phyloP scores from a whole-genome alignment of 1,140 invertebrate genomes.

The Onthophagus taurus region DNA sequence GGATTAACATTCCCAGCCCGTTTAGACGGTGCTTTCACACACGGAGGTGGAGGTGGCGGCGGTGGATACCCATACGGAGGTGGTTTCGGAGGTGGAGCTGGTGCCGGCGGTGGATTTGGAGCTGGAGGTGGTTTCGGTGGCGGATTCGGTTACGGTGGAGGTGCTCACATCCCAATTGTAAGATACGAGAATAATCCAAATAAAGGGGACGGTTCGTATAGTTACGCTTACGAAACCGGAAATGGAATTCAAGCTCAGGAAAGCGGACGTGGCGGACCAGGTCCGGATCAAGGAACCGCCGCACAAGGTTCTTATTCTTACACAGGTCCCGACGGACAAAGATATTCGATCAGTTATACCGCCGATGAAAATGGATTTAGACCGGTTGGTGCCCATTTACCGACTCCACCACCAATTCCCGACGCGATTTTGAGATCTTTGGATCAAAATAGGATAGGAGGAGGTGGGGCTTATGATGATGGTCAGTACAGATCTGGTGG shows the following conservation, averaged over 20 bases:
- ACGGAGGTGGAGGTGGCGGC: slow-evolving; percentile 23
- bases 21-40: slow-evolving; percentile 2
- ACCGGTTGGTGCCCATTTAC: slow-evolving; percentile 51
- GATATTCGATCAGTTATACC: slow-evolving; percentile 40
- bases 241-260: slow-evolving; percentile 44
- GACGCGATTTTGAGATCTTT: slow-evolving; percentile 52
- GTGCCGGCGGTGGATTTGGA: slow-evolving; percentile 23
- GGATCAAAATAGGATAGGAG: slow-evolving; percentile 44
- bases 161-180: slow-evolving; percentile 41
- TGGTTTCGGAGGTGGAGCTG: slow-evolving; percentile 8
- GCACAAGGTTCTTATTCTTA: slow-evolving; percentile 52
- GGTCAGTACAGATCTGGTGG: slow-evolving; percentile 10
- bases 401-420: slow-evolving; percentile 56
- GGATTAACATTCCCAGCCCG: slow-evolving; percentile 4
- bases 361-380: slow-evolving; percentile 56
- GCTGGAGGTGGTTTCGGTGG: slow-evolving; percentile 10
- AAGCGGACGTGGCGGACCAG: slow-evolving; percentile 34
- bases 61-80: slow-evolving; percentile 6
- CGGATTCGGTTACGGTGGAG: slow-evolving; percentile 10
- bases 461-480: slow-evolving; percentile 19
- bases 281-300: slow-evolving; percentile 39
- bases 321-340: slow-evolving; percentile 53
- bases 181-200: slow-evolving; percentile 44
- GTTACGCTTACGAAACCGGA: slow-evolving; percentile 42
- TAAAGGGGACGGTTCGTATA: slow-evolving; percentile 46